Conservation (phyloP, 2,113 vertebrate genomes). For the Hippocampus comes region DNA sequence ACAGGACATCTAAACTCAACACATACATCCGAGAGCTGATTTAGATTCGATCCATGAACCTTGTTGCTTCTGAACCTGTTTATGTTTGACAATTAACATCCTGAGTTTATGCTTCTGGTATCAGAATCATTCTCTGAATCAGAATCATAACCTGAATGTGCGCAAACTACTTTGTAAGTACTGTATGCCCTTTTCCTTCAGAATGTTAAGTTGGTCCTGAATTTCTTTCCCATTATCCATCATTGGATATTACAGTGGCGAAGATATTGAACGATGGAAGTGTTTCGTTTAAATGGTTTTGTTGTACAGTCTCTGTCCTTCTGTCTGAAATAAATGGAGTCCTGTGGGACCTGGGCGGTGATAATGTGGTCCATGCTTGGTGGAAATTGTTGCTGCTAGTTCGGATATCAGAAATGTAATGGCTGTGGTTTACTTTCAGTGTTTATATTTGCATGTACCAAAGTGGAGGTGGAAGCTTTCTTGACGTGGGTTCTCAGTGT, state of each 20-base stretch:
- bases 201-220: neutral
- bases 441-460: slow-evolving; percentile 5
- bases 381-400: slow-evolving; percentile 15
- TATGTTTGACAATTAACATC: neutral
- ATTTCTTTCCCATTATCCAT: neutral
- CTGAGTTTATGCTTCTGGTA: neutral
- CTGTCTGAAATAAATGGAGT: neutral
- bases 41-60: neutral
- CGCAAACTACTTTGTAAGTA: neutral
- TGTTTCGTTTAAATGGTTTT: neutral
- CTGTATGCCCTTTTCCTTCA: neutral
- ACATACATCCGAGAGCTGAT: neutral
- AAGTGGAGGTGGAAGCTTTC: slow-evolving; percentile 2
- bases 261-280: neutral
- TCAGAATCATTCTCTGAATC: no score
- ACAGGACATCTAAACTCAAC: no score
- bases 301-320: neutral
- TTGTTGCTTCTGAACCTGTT: neutral
- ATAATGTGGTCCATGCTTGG: neutral
- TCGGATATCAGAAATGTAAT: slow-evolving; percentile 9
- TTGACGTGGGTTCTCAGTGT: neutral
- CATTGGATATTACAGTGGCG: neutral
- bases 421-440: neutral
- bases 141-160: neutral
- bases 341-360: neutral